A percentile compares a stretch with the other conserved stretches of the same genome.
phyloP scores from a whole-genome alignment of 2,113 vertebrate genomes.

The Sprattus sprattus region DNA sequence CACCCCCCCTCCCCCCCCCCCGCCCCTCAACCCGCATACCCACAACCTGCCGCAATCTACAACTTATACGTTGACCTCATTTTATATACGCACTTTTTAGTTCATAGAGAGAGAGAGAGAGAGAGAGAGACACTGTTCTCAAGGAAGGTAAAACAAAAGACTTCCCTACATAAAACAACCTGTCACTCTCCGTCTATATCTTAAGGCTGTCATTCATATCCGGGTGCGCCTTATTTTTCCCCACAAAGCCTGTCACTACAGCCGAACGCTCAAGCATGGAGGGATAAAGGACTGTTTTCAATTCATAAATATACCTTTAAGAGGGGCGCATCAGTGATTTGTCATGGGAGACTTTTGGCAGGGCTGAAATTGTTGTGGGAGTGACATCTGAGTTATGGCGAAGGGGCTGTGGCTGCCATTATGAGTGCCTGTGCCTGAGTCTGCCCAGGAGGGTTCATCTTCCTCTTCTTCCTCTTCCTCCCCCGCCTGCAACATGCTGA shows the following conservation, averaged over 20 bases:
- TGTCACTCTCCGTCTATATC: slow-evolving; percentile 24
- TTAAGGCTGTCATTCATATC: slow-evolving; percentile 39
- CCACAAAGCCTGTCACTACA: slow-evolving; percentile 45
- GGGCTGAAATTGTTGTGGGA: slow-evolving; percentile 45
- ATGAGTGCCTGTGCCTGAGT: slow-evolving; percentile 23
- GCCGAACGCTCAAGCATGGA: slow-evolving; percentile 22
- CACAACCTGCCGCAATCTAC: not conserved
- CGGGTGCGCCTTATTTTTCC: slow-evolving; percentile 8
- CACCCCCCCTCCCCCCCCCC: not conserved
- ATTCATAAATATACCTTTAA: slow-evolving; percentile 53
- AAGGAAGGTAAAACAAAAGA: slow-evolving; percentile 15
- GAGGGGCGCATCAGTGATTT: slow-evolving; percentile 46
- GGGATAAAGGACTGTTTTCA: slow-evolving; percentile 46
- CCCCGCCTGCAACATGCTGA: not conserved
- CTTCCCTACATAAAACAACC: slow-evolving; percentile 1
- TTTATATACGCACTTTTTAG: not conserved
- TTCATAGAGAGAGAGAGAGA: not conserved
- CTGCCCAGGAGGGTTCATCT: slow-evolving; percentile 10
- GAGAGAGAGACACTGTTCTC: slow-evolving; percentile 1
- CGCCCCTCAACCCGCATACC: not conserved
- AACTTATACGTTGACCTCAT: slow-evolving; percentile 14
- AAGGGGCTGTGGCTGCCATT: slow-evolving; percentile 37
- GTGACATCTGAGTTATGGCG: slow-evolving; percentile 54
- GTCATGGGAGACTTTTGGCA: slow-evolving; percentile 46
- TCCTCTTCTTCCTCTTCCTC: not conserved